Evolutionary conservation across 2,797 vertebrate genomes (phyloP).

Genomic region (Hyperoplus lanceolatus): DNA sequence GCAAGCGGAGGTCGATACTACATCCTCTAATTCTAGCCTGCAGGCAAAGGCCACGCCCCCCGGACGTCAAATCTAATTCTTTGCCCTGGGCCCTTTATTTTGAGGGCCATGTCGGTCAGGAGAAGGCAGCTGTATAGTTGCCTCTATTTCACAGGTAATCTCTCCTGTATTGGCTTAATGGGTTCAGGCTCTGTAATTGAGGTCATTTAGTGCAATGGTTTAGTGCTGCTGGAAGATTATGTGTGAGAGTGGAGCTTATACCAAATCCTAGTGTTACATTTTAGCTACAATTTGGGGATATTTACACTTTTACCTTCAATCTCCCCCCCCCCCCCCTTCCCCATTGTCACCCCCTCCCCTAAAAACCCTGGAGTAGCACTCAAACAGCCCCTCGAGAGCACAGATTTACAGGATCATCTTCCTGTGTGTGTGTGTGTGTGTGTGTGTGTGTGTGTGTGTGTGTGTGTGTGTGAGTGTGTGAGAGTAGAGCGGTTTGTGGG

Average conservation of each 20-base stretch:
- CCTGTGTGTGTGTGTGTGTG: conserved; percentile 40
- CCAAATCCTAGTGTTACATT: conserved; percentile 80
- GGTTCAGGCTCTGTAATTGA: conserved; percentile 76
- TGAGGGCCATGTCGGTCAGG: conserved; percentile 49
- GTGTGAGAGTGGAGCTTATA: conserved; percentile 72
- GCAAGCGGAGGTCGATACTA: conserved; percentile 58
- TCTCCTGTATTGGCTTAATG: conserved; percentile 79
- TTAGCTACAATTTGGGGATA: conserved; percentile 84
- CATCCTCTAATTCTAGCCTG: conserved; percentile 70
- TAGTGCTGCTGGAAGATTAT: conserved; percentile 76
- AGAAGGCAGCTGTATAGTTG: conserved; percentile 37
- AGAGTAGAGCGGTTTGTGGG: conserved; percentile 44
- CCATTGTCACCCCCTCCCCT: conserved; percentile 49
- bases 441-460: too few relatives aligned
- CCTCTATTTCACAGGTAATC: conserved; percentile 80
- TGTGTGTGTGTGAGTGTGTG: conserved; percentile 31
- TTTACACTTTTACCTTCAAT: conserved; percentile 73
- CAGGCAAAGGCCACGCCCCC: conserved; percentile 50
- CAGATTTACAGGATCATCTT: conserved; percentile 80
- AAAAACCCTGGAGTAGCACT: conserved; percentile 79
- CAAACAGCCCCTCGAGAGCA: conserved; percentile 78
- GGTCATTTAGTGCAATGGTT: conserved; percentile 78
- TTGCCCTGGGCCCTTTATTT: conserved; percentile 57
- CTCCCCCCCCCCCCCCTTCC: conserved; percentile 22
- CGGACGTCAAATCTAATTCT: conserved; percentile 65